Percentiles rank a stretch among this genome's conserved stretches.
Evolutionary conservation across 2,888 invertebrate species (phyloP).

Genomic region (Leptinotarsa haldemani): DNA sequence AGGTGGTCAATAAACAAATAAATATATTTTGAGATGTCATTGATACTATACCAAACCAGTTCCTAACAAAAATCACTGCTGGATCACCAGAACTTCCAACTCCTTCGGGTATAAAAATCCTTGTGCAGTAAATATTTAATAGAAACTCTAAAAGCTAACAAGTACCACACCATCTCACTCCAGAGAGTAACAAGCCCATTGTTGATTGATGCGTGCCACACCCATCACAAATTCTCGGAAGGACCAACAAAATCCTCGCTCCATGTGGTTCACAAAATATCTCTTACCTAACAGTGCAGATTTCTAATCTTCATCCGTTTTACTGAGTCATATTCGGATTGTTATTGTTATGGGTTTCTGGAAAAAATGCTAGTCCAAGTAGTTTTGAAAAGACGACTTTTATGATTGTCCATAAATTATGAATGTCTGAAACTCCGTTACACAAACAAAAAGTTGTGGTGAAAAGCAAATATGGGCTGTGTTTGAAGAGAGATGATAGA

Average conservation of each 20-base stretch:
- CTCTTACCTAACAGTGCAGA: slow-evolving; percentile 33
- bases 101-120: not conserved
- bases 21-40: not conserved
- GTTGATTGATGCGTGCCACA: slow-evolving; percentile 27
- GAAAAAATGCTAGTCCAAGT: slow-evolving; percentile 35
- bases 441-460: slow-evolving; percentile 30
- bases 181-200: slow-evolving; percentile 20
- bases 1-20: not conserved
- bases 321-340: slow-evolving; percentile 28
- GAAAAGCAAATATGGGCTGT: slow-evolving; percentile 16
- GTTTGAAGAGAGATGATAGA: slow-evolving; percentile 16
- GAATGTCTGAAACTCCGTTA: slow-evolving; percentile 28
- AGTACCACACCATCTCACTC: slow-evolving; percentile 11
- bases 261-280: slow-evolving; percentile 36
- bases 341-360: slow-evolving; percentile 36
- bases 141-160: slow-evolving; percentile 8
- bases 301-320: slow-evolving; percentile 33
- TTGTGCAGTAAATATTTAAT: slow-evolving; percentile 2
- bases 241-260: slow-evolving; percentile 28
- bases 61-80: not conserved
- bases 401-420: slow-evolving; percentile 32
- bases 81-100: not conserved
- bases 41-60: not conserved
- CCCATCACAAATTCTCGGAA: slow-evolving; percentile 33
- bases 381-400: slow-evolving; percentile 34